Base-by-base conservation (phyloP, 2,113 vertebrate genomes). In the Bombycilla garrulus region DNA sequence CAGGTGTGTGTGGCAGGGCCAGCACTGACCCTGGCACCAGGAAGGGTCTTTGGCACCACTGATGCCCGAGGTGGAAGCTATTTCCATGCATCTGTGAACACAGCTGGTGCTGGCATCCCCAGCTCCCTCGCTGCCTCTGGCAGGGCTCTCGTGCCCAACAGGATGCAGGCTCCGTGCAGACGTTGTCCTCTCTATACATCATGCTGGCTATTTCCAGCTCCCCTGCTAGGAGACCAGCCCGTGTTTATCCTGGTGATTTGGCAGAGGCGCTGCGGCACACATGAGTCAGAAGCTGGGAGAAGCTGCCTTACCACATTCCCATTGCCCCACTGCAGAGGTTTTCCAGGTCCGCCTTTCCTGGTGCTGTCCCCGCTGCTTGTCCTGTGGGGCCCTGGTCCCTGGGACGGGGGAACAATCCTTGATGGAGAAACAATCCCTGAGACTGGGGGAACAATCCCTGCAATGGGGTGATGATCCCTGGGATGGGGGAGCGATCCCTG, bases 201-300 rank as follows among this genome's bases (percentile, higher is more conserved):
- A 44, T 0, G 12, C 61, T 16, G 84, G 84, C 45, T 92, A 24
- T 94, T 96, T 92, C 44, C 88, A 18, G 92, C 67, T 93, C 35
- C 76, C 58, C 56, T 92, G 88, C 92, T 74, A 65, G 91, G 95
- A 91, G 51, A 93, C 83, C 11, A 0, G 42, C 66, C 16, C 2
- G 0, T 96, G 96, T 96, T 97, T 97, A 88, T 93, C 95, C 96
- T 90, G 91, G 93, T 66, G 88, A 94, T 78, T 53, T 97, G 96
- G 95, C 93, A 81, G 15, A 40, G 77, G 25, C 18, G 0, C 65
- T 33, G 53, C 33, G 72, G 92, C 80, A 93, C 29, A 1, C 81
- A 90, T 97, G 97, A 97, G 90, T 96, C 97, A 97, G 78, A 62
- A 76, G 90, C 74, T 84, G 93, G 77, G 93, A 94, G 95, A 95